Percentiles rank a stretch among this genome's conserved stretches.
Evolutionary conservation across 23 tunicate species (phyloP).

Genomic region (Phallusia fumigata): DNA sequence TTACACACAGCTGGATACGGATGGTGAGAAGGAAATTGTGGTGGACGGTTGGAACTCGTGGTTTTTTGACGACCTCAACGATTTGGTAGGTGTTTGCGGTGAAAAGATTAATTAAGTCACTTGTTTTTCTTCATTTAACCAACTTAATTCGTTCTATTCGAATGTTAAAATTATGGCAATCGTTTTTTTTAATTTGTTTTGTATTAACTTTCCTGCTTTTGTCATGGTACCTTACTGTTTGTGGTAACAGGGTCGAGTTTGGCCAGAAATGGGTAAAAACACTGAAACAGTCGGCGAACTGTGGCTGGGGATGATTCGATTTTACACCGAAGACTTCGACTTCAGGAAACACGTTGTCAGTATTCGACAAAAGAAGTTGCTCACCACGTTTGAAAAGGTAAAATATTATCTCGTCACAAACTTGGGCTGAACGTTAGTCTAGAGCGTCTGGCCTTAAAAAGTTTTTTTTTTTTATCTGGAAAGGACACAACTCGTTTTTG

Average conservation of each 20-base stretch:
- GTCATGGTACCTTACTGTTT: too few species aligned
- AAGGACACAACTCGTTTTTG: too few species aligned
- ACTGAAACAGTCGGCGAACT: constrained; percentile 68
- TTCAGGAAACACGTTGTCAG: constrained; percentile 66
- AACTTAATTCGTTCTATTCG: too few species aligned
- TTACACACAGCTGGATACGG: neutral
- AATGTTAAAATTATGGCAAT: too few species aligned
- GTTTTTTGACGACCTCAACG: constrained; percentile 56
- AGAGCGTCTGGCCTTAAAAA: too few species aligned
- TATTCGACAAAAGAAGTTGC: constrained; percentile 58
- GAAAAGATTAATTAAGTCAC: too few species aligned
- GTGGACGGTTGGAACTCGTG: constrained; percentile 94
- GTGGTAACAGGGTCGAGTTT: constrained; percentile 38
- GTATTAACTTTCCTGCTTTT: too few species aligned
- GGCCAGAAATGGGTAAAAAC: constrained; percentile 64
- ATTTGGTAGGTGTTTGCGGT: constrained; percentile 56
- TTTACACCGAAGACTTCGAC: constrained; percentile 80
- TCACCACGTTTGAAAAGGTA: constrained; percentile 92
- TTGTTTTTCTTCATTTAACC: too few species aligned
- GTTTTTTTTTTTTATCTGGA: too few species aligned
- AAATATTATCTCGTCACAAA: too few species aligned
- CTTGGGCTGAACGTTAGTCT: too few species aligned
- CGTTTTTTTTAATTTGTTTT: too few species aligned
- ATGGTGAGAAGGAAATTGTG: constrained; percentile 16
- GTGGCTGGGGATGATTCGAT: constrained; percentile 74